phyloP scores from a whole-genome alignment of 2,888 invertebrate genomes.

The Drosophila nr. medialis region DNA sequence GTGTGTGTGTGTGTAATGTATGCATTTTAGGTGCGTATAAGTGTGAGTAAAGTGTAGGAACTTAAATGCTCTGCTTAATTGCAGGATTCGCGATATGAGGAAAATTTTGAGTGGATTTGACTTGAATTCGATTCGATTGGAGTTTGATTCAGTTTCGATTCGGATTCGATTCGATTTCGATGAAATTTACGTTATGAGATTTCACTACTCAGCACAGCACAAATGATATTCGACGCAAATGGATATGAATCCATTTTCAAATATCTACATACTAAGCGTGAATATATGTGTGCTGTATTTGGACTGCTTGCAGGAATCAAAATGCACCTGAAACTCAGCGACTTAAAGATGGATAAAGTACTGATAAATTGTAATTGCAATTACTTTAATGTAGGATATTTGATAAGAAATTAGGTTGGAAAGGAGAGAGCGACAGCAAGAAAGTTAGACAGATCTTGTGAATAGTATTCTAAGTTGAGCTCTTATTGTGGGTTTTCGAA shows the following conservation, averaged over 20 bases:
- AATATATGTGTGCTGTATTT: constrained; percentile 67
- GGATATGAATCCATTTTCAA: constrained; percentile 15
- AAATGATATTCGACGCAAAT: constrained; percentile 62
- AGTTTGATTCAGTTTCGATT: constrained; percentile 31
- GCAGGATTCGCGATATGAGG: constrained; percentile 49
- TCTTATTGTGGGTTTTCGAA: constrained; percentile 35
- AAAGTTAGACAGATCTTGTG: constrained; percentile 49
- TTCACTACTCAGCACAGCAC: constrained; percentile 82
- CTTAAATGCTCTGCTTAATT: constrained; percentile 41
- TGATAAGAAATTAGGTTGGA: constrained; percentile 29
- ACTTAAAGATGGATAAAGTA: constrained; percentile 35
- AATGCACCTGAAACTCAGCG: constrained; percentile 49
- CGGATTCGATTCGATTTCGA: constrained; percentile 59
- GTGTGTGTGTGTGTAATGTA: constrained; percentile 10
- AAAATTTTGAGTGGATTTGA: constrained; percentile 47
- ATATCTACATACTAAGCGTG: constrained; percentile 11
- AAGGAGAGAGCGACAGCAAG: constrained; percentile 48
- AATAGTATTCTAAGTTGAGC: constrained; percentile 64
- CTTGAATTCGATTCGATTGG: constrained; percentile 47
- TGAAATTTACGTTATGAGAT: constrained; percentile 84
- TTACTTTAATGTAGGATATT: constrained; percentile 23
- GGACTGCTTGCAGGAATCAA: constrained; percentile 27
- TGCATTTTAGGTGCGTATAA: constrained; percentile 18
- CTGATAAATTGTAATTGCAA: constrained; percentile 24
- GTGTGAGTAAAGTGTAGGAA: constrained; percentile 40